These are phyloP conservation scores for Latrodectus hesperus DNA, from an alignment of 2,888 invertebrate species.

Conservation along the genomic window DNA sequence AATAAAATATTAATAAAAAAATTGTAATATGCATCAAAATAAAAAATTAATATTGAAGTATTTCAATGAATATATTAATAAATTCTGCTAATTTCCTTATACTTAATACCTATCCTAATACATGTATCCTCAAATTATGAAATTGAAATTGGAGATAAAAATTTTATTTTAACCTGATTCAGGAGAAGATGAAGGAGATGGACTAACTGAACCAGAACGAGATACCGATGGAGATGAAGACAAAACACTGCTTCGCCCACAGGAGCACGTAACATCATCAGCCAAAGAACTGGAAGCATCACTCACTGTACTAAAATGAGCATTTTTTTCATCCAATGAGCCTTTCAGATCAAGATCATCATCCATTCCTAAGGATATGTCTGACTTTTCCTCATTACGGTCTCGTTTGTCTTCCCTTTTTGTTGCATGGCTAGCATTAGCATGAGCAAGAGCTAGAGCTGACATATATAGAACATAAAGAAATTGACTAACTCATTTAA, in stretches of 20 bases:
- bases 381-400: neutral
- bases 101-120: too few relatives aligned
- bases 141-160: neutral
- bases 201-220: conserved; percentile 41
- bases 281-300: conserved; percentile 90
- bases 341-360: conserved; percentile 11
- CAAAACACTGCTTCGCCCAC: conserved; percentile 85
- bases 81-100: too few relatives aligned
- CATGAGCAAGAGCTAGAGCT: conserved; percentile 32
- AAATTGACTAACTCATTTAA: neutral
- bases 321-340: conserved; percentile 54
- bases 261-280: conserved; percentile 79
- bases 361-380: neutral
- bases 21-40: neutral
- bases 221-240: conserved; percentile 77
- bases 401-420: neutral
- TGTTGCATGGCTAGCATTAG: conserved; percentile 15
- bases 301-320: conserved; percentile 81
- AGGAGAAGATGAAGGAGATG: conserved; percentile 77
- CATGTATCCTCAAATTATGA: neutral
- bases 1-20: neutral
- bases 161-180: conserved; percentile 71
- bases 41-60: too few relatives aligned
- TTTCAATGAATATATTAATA: too few relatives aligned
- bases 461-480: neutral